These are phyloP conservation scores for Bagarius yarrelli DNA, from an alignment of 2,113 vertebrate genomes.

Conservation along the genomic window DNA sequence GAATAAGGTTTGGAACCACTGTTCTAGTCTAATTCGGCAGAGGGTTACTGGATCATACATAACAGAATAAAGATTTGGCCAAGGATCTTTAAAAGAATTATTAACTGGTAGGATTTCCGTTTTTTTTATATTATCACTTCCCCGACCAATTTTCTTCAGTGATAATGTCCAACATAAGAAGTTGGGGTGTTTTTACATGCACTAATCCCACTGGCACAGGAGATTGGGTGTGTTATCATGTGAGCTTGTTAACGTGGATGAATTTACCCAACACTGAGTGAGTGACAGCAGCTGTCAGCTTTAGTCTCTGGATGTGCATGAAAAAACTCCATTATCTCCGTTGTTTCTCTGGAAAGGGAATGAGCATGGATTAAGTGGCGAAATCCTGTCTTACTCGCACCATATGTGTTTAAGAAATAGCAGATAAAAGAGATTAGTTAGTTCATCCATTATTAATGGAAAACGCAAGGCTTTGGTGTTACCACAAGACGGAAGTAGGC, in stretches of 20 bases:
- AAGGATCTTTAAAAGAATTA: no score
- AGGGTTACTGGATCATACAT: no score
- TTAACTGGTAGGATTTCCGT: no score
- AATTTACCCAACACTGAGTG: neutral
- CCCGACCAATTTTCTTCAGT: neutral
- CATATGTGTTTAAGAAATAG: conserved; percentile 26
- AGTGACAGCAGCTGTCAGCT: neutral
- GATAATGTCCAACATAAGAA: neutral
- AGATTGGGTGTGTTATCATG: conserved; percentile 2
- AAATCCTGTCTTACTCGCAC: conserved; percentile 31
- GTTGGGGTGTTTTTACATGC: no score
- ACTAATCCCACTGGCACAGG: neutral
- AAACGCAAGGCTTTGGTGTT: conserved; percentile 6
- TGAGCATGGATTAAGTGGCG: conserved; percentile 29
- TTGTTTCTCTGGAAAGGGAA: conserved; percentile 4
- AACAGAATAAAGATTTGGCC: no score
- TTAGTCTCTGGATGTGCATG: neutral
- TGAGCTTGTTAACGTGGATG: neutral
- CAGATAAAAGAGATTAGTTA: conserved; percentile 39
- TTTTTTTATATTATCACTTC: no score
- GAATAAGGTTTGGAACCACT: no score
- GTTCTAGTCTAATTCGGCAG: no score
- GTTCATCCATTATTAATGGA: conserved; percentile 35
- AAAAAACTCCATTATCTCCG: conserved; percentile 1
- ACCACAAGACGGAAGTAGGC: neutral